Percentiles rank a stretch among this genome's conserved stretches.
Conservation (phyloP, 2,113 vertebrate species). For the Cebidichthys violaceus region DNA sequence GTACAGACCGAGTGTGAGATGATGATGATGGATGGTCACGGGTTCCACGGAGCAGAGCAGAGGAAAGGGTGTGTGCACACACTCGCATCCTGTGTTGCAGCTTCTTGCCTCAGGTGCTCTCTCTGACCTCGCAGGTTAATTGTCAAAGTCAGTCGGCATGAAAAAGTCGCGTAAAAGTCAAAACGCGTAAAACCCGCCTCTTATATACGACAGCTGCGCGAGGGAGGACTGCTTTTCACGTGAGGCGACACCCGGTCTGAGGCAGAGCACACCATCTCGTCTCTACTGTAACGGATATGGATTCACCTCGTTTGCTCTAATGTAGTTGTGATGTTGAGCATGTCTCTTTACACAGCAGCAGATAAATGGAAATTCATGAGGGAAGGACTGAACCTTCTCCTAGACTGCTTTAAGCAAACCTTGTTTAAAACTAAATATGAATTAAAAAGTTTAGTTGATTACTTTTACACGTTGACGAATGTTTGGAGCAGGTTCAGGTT, state of each 20-base stretch:
- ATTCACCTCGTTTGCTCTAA: neutral
- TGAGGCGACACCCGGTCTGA: neutral
- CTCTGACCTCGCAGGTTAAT: slow-evolving; percentile 60
- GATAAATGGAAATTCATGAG: neutral
- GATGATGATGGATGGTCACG: slow-evolving; percentile 65
- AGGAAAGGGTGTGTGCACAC: slow-evolving; percentile 12
- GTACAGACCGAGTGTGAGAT: slow-evolving; percentile 29
- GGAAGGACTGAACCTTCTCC: neutral
- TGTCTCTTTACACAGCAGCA: neutral
- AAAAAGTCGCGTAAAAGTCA: slow-evolving; percentile 49
- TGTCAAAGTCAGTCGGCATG: slow-evolving; percentile 47
- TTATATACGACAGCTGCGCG: slow-evolving; percentile 11
- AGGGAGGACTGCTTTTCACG: neutral
- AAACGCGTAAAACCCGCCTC: slow-evolving; percentile 5
- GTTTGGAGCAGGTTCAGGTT: too few species aligned
- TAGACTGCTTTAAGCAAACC: neutral
- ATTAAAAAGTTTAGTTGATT: neutral
- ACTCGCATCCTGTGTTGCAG: slow-evolving; percentile 17
- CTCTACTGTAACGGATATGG: neutral
- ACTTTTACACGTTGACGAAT: too few species aligned
- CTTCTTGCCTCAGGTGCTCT: slow-evolving; percentile 52
- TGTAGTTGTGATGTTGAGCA: neutral
- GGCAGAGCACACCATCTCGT: neutral
- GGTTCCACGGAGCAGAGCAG: slow-evolving; percentile 40
- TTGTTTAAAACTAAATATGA: neutral